Conservation (phyloP, 23 tunicate species). For the Ascidia mentula region DNA sequence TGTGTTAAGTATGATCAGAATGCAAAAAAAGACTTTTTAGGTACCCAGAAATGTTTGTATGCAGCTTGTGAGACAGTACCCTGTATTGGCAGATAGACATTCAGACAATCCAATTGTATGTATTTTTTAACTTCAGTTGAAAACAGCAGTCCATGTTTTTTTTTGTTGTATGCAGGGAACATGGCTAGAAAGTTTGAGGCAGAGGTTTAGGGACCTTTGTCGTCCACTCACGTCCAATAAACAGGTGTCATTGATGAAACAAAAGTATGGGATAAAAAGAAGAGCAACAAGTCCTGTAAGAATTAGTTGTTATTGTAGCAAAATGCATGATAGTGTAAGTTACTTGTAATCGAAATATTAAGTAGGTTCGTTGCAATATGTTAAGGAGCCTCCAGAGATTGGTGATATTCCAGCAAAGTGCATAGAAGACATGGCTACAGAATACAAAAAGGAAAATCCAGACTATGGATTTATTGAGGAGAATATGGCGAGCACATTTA, state of each 20-base stretch:
- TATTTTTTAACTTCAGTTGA: not conserved
- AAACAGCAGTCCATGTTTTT: not conserved
- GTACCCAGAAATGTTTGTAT: not conserved
- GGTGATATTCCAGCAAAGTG: too few species aligned
- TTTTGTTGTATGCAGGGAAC: conserved; percentile 7
- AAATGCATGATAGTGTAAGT: too few species aligned
- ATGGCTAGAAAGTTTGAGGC: conserved; percentile 3
- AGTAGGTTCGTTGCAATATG: too few species aligned
- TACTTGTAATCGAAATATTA: too few species aligned
- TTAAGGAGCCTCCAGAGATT: too few species aligned
- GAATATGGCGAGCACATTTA: too few species aligned
- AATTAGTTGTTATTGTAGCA: too few species aligned
- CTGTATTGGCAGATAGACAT: not conserved
- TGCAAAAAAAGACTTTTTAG: not conserved
- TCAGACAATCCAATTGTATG: not conserved
- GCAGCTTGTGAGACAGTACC: not conserved
- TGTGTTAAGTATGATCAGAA: too few species aligned
- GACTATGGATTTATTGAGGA: too few species aligned
- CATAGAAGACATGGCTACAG: too few species aligned
- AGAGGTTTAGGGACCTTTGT: conserved; percentile 1
- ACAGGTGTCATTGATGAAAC: not conserved
- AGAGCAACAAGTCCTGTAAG: too few species aligned
- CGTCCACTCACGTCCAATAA: not conserved
- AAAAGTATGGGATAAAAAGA: not conserved
- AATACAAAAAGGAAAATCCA: too few species aligned